These are phyloP conservation scores for Apodemus sylvaticus DNA, from an alignment of 2,113 vertebrate genomes.

Conservation along the genomic window DNA sequence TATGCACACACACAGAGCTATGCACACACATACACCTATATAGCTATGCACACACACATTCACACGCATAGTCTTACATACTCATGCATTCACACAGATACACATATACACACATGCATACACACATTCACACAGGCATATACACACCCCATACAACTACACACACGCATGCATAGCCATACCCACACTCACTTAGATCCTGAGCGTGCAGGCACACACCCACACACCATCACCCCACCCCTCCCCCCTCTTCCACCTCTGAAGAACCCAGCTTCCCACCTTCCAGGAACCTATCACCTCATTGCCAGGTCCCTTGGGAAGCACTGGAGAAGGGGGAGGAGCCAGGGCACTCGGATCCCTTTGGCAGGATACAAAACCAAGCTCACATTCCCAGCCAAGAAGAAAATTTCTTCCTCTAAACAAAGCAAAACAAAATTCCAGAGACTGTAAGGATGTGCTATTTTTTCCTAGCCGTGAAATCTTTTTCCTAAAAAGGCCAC, in stretches of 20 bases:
- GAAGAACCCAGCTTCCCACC: not conserved
- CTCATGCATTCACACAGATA: too few relatives aligned
- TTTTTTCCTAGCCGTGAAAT: not conserved
- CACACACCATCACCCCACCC: too few relatives aligned
- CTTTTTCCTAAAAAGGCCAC: conserved; percentile 62
- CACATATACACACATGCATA: not conserved
- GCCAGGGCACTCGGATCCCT: rapidly evolving
- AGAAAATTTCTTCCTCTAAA: conserved; percentile 23
- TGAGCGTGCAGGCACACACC: not conserved
- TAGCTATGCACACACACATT: too few relatives aligned
- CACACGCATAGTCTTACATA: too few relatives aligned
- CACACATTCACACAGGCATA: too few relatives aligned
- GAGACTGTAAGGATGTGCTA: not conserved
- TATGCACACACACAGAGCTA: too few relatives aligned
- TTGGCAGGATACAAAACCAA: not conserved
- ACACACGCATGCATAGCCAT: too few relatives aligned
- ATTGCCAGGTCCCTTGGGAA: not conserved
- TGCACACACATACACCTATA: not conserved
- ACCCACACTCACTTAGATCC: not conserved
- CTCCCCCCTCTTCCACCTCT: too few relatives aligned
- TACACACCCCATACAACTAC: not conserved
- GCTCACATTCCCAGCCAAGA: not conserved
- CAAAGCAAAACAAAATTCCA: not conserved
- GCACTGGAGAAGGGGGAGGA: not conserved
- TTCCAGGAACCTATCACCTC: not conserved